phyloP scores from a whole-genome alignment of 2,888 invertebrate genomes.

The Drosophila diplacantha region DNA sequence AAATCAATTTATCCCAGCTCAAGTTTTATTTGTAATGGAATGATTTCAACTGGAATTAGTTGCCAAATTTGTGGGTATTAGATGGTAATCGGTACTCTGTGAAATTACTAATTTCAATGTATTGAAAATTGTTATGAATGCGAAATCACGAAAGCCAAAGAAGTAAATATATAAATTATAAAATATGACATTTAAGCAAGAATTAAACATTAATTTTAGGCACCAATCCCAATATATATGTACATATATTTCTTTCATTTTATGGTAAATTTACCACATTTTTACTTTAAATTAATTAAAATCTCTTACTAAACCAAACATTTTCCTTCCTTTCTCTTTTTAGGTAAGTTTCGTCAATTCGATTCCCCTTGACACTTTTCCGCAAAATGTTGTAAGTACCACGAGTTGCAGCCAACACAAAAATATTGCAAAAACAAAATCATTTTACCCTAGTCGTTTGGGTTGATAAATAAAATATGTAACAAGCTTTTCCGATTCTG shows the following conservation, averaged over 20 bases:
- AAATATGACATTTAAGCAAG: no score
- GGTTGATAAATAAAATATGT: slow-evolving; percentile 57
- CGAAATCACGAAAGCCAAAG: background rate
- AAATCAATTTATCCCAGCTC: slow-evolving; percentile 35
- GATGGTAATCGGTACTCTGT: background rate
- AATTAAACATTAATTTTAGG: background rate
- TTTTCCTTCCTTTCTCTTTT: slow-evolving; percentile 36
- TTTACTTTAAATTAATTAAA: background rate
- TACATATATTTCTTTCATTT: background rate
- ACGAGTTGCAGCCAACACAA: slow-evolving; percentile 24
- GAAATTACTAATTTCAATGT: background rate
- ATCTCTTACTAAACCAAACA: slow-evolving; percentile 10
- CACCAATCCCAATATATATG: background rate
- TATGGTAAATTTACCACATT: no score
- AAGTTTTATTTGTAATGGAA: slow-evolving; percentile 35
- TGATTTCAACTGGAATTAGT: slow-evolving; percentile 29
- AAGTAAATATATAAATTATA: background rate
- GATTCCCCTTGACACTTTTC: slow-evolving; percentile 11
- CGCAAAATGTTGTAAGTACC: slow-evolving; percentile 55
- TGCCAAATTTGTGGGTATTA: slow-evolving; percentile 15
- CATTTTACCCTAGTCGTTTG: slow-evolving; percentile 18
- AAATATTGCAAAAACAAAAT: slow-evolving; percentile 8
- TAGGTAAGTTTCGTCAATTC: slow-evolving; percentile 55
- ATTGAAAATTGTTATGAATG: background rate
- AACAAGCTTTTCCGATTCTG: slow-evolving; percentile 52